A percentile compares a stretch with the other conserved stretches of the same genome.
Conservation (phyloP, 2,888 invertebrate species). For the Alloplasta piceator region DNA sequence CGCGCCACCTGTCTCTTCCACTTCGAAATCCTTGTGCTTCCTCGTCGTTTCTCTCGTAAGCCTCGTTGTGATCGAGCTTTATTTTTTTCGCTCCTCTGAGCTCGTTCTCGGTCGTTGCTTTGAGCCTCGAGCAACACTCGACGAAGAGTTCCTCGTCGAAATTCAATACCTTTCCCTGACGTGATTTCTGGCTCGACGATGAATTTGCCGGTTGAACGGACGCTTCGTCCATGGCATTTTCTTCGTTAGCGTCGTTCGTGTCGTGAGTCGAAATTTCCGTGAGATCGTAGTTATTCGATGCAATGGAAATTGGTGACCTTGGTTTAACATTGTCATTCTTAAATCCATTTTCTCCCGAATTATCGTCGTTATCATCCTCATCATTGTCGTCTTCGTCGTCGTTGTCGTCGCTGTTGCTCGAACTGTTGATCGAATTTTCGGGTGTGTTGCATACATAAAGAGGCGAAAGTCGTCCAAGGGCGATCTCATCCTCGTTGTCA, state of each 20-base stretch:
- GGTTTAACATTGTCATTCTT: slow-evolving; percentile 76
- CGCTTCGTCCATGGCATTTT: slow-evolving; percentile 78
- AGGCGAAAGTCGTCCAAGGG: slow-evolving; percentile 76
- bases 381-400: slow-evolving; percentile 60
- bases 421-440: slow-evolving; percentile 74
- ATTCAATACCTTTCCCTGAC: slow-evolving; percentile 80
- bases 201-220: slow-evolving; percentile 69
- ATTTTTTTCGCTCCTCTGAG: slow-evolving; percentile 81
- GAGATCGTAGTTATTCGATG: slow-evolving; percentile 69
- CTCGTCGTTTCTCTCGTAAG: slow-evolving; percentile 75
- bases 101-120: slow-evolving; percentile 81
- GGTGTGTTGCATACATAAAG: slow-evolving; percentile 76
- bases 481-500: slow-evolving; percentile 72
- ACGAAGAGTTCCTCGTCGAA: slow-evolving; percentile 82
- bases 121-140: slow-evolving; percentile 81
- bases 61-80: slow-evolving; percentile 79
- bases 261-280: slow-evolving; percentile 78
- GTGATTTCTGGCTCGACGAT: slow-evolving; percentile 69
- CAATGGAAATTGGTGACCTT: slow-evolving; percentile 69
- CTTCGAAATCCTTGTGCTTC: slow-evolving; percentile 70
- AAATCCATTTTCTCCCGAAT: slow-evolving; percentile 72
- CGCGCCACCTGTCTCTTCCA: slow-evolving; percentile 79
- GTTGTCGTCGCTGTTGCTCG: slow-evolving; percentile 68
- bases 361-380: slow-evolving; percentile 49
- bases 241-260: slow-evolving; percentile 80